phyloP scores from a whole-genome alignment of 2,113 vertebrate species.

The Circaetus gallicus region DNA sequence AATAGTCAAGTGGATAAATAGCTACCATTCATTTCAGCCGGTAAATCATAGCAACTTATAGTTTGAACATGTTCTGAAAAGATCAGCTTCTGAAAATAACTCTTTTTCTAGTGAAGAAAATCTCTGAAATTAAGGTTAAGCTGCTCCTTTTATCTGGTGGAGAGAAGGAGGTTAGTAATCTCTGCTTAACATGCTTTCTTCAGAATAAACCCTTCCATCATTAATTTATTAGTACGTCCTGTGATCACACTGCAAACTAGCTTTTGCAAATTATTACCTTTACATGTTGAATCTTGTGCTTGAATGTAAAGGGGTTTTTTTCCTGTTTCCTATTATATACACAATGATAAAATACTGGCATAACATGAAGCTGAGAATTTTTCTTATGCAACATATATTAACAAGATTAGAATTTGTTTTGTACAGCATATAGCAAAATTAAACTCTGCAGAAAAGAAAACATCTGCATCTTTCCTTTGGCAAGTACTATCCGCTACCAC shows the following conservation, averaged over 20 bases:
- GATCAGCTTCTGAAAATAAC: neutral
- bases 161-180: neutral
- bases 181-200: neutral
- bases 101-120: neutral
- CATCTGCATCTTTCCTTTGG: neutral
- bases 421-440: neutral
- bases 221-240: neutral
- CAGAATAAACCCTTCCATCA: fast-evolving
- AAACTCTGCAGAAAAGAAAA: neutral
- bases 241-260: neutral
- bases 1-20: neutral
- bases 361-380: neutral
- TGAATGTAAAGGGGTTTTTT: neutral
- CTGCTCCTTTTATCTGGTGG: neutral
- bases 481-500: neutral
- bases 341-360: neutral
- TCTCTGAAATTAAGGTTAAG: neutral
- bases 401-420: neutral
- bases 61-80: neutral
- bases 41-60: neutral
- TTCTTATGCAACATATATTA: neutral
- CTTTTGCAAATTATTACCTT: neutral
- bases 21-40: neutral
- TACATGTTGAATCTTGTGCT: neutral
- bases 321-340: neutral